These are phyloP conservation scores for Ladona fulva DNA, from an alignment of 1,140 invertebrate species.

Conservation along the genomic window DNA sequence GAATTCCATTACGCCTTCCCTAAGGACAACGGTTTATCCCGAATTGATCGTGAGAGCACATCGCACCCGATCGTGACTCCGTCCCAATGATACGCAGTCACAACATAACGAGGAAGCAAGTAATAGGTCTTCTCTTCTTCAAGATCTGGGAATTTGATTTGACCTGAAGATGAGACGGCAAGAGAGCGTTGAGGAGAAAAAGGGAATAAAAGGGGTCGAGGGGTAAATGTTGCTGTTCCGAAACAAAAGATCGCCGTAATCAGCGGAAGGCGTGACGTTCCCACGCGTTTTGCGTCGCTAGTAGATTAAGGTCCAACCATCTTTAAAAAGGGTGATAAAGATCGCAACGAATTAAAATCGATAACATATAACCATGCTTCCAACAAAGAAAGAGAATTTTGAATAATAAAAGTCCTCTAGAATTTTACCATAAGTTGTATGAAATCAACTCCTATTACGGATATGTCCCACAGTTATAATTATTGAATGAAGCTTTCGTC, in stretches of 20 bases:
- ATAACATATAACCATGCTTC: too few relatives aligned
- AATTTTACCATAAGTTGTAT: too few relatives aligned
- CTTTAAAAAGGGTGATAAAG: background rate
- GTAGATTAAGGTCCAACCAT: background rate
- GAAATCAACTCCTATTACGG: too few relatives aligned
- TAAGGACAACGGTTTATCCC: background rate
- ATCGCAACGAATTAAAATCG: background rate
- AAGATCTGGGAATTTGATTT: conserved; percentile 7
- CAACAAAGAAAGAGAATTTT: too few relatives aligned
- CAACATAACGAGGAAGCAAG: conserved; percentile 5
- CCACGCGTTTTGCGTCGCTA: background rate
- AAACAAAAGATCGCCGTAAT: background rate
- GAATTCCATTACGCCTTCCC: too few relatives aligned
- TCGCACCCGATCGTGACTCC: background rate
- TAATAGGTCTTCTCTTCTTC: background rate
- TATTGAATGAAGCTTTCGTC: too few relatives aligned
- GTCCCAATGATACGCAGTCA: background rate
- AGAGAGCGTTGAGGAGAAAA: background rate
- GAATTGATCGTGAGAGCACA: background rate
- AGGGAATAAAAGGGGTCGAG: background rate
- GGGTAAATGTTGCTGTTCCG: background rate
- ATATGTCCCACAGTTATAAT: too few relatives aligned
- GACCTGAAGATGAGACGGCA: background rate
- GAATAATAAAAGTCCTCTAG: too few relatives aligned
- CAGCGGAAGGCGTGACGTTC: background rate